Evolutionary conservation across 2,888 invertebrate species (phyloP).

Genomic region (Cactoblastis cactorum): DNA sequence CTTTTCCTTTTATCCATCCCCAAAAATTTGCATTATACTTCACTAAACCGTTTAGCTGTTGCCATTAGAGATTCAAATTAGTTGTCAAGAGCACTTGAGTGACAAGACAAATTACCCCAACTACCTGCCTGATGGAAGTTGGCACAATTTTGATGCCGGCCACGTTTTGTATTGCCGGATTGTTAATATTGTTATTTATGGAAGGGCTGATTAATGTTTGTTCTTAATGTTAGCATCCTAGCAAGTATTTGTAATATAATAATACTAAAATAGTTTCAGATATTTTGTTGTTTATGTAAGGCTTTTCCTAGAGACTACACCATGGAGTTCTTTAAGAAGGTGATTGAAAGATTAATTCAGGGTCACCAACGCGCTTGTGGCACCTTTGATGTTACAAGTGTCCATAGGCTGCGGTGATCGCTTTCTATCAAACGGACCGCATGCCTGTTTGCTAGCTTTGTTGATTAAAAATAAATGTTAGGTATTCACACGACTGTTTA

Average conservation of each 20-base stretch:
- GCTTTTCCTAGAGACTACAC: too few species aligned
- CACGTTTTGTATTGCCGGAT: slow-evolving; percentile 35
- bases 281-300: too few species aligned
- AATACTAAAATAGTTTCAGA: too few species aligned
- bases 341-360: too few species aligned
- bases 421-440: too few species aligned
- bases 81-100: slow-evolving; percentile 50
- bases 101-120: slow-evolving; percentile 65
- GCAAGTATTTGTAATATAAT: background rate
- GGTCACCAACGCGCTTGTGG: too few species aligned
- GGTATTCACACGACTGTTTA: too few species aligned
- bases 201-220: slow-evolving; percentile 12
- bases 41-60: slow-evolving; percentile 6
- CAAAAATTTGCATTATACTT: slow-evolving; percentile 3
- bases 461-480: too few species aligned
- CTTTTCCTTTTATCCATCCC: background rate
- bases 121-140: slow-evolving; percentile 57
- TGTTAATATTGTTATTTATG: slow-evolving; percentile 13
- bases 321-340: too few species aligned
- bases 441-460: too few species aligned
- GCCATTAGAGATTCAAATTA: slow-evolving; percentile 65
- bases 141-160: slow-evolving; percentile 47
- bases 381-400: too few species aligned
- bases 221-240: background rate
- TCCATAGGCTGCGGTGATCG: too few species aligned